phyloP scores from a whole-genome alignment of 2,797 vertebrate genomes.

The Oreochromis mossambicus region DNA sequence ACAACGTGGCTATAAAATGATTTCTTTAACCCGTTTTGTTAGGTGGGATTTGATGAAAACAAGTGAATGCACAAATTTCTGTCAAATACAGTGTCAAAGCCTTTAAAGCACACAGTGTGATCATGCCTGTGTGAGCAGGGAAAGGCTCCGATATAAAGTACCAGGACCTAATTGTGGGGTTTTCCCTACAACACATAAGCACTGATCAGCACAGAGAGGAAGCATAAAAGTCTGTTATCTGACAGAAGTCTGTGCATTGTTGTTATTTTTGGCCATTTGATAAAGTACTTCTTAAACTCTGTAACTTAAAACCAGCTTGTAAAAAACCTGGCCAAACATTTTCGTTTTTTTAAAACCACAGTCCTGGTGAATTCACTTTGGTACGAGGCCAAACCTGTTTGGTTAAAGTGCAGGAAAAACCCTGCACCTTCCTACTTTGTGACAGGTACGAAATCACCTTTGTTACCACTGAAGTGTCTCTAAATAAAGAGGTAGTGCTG shows the following conservation, averaged over 20 bases:
- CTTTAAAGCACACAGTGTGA: background rate
- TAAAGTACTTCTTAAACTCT: background rate
- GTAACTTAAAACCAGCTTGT: background rate
- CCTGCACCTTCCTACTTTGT: background rate
- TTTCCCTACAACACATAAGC: rapidly evolving
- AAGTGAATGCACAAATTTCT: rapidly evolving
- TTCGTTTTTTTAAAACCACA: background rate
- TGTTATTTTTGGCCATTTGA: background rate
- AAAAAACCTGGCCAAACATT: rapidly evolving
- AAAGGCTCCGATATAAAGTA: background rate
- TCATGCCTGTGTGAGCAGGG: background rate
- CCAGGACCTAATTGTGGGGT: background rate
- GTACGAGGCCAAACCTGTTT: rapidly evolving
- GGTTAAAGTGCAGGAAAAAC: background rate
- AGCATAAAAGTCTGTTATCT: background rate
- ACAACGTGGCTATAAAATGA: background rate
- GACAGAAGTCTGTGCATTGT: background rate
- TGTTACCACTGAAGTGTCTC: background rate
- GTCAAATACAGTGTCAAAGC: background rate
- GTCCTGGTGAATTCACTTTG: background rate
- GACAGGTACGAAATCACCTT: background rate
- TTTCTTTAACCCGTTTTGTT: rapidly evolving
- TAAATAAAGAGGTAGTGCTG: background rate
- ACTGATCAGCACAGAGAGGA: background rate
- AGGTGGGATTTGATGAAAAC: rapidly evolving